phyloP scores from a whole-genome alignment of 1,140 invertebrate species.

The Sitophilus oryzae region DNA sequence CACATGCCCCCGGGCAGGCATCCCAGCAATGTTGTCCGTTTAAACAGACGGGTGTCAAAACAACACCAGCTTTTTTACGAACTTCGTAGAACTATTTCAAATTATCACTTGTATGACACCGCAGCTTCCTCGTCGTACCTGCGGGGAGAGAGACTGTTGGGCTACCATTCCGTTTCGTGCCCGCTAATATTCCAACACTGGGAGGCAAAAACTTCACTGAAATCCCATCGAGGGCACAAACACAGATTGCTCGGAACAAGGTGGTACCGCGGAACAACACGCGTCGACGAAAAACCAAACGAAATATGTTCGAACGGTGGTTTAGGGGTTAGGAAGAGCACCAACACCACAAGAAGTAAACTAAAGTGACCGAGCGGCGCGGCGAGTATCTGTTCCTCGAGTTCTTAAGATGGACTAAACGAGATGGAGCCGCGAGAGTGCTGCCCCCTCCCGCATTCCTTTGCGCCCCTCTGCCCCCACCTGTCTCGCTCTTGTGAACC shows the following conservation, averaged over 20 bases:
- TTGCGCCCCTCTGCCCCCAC: slow-evolving; percentile 35
- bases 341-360: slow-evolving; percentile 21
- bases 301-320: no score
- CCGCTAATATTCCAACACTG: slow-evolving; percentile 8
- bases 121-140: slow-evolving; percentile 10
- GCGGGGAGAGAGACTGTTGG: slow-evolving; percentile 12
- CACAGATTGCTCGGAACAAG: no score
- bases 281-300: slow-evolving; percentile 1
- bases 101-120: slow-evolving; percentile 1
- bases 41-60: slow-evolving; percentile 14
- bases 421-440: slow-evolving; percentile 34
- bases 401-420: slow-evolving; percentile 39
- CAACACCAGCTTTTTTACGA: slow-evolving; percentile 12
- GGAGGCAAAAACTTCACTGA: slow-evolving; percentile 6
- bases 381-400: slow-evolving; percentile 24
- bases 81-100: slow-evolving; percentile 22
- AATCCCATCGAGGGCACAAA: background rate
- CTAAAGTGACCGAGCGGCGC: slow-evolving; percentile 22
- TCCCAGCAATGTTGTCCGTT: slow-evolving; percentile 31
- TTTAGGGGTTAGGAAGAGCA: slow-evolving; percentile 16
- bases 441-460: slow-evolving; percentile 42
- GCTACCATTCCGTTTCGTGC: slow-evolving; percentile 11
- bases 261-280: no score
- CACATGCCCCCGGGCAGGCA: slow-evolving; percentile 20
- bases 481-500: slow-evolving; percentile 22